Evolutionary conservation across 2,888 invertebrate species (phyloP), one percentile per base, ranked within the genome.

Genomic region (Aphidoletes aphidimyza): DNA sequence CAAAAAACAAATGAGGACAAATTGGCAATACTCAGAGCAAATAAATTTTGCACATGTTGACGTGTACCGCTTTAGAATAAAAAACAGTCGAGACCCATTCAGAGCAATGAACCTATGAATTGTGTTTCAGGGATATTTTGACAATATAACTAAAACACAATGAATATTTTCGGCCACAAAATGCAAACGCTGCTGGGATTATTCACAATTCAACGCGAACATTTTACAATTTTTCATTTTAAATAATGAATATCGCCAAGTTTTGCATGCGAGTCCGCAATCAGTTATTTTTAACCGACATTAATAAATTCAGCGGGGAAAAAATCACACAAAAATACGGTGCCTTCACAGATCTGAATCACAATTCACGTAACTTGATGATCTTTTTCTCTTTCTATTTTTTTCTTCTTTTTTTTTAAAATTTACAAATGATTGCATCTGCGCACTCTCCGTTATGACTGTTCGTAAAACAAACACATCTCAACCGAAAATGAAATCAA

Each of bases 301-400:
- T 30, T 69, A 69, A 69, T 69, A 69, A 30, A 69, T 69, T 69
- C 34, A 69, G 69, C 3, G 22, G 42, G 19, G 17, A 49, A 54
- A 69, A 69, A 30, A 30, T 69, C 69, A 2, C 69, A 30, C 69
- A 69, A 30, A 69, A 69, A 34, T 69, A 14, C 69, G 0, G 9
- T 69, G 17, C 30, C 30, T 42, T 42, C 42, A 42, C n/a, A 42
- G 14, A 42, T 42, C 42, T 69, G 69, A 69, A 69, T 69, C 69
- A 54, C 54, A 54, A 54, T 54, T 54, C 54, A 69, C 69, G 69
- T 34, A 69, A 69, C 69, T n/a, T n/a, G n/a, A n/a, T n/a, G 69
- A 69, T 69, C 34, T 69, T 30, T 30, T 54, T 54, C 22, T n/a
- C n/a, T n/a, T n/a, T n/a, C 42, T 42, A 42, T 42, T 42, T 42